A percentile compares a stretch with the other conserved stretches of the same genome.
phyloP scores from a whole-genome alignment of 2,797 vertebrate genomes.

The Pachyuromys duprasi region DNA sequence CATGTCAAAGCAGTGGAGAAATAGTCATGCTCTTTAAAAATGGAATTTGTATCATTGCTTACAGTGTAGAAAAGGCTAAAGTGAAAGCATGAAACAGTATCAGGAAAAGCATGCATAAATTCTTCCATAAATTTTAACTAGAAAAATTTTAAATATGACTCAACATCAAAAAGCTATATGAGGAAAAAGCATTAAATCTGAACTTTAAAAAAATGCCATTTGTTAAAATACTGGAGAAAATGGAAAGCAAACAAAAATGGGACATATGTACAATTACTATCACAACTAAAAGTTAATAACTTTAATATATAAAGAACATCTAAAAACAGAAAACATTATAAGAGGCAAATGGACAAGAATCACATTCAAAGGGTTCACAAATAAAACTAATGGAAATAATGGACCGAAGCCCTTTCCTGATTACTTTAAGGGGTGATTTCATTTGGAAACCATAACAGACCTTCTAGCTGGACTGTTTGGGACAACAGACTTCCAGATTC shows the following conservation, averaged over 20 bases:
- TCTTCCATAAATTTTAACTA: background rate
- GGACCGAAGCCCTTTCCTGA: background rate
- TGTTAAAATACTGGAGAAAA: background rate
- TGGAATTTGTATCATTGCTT: background rate
- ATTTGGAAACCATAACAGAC: background rate
- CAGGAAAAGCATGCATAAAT: background rate
- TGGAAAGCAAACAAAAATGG: background rate
- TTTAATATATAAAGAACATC: background rate
- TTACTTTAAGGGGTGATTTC: background rate
- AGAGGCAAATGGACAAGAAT: background rate
- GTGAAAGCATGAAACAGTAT: background rate
- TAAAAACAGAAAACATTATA: background rate
- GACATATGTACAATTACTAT: background rate
- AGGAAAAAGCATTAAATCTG: background rate
- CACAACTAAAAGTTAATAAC: background rate
- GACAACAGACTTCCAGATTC: background rate
- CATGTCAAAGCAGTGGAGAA: conserved; percentile 24
- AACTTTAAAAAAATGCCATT: background rate
- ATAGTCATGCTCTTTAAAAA: conserved; percentile 4
- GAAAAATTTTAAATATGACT: conserved; percentile 14
- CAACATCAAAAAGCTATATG: conserved; percentile 27
- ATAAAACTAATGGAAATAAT: background rate
- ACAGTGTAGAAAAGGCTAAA: background rate
- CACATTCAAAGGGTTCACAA: background rate
- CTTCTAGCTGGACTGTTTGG: background rate